Conservation (phyloP, 2,888 invertebrate genomes). For the Drosophila differens region DNA sequence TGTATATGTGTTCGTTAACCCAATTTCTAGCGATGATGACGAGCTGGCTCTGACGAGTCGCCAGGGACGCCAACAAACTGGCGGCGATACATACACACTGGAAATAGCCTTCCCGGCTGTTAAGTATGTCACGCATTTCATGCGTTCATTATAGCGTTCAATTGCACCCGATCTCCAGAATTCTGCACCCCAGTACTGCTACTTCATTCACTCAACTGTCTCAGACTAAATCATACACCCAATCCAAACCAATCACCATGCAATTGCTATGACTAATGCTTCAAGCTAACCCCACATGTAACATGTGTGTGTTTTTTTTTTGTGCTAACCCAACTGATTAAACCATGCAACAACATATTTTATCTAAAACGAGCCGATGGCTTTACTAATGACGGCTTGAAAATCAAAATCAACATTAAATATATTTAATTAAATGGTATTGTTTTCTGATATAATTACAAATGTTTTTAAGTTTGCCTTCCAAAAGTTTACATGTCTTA, state of each 20-base stretch:
- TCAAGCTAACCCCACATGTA: conserved; percentile 51
- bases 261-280: conserved; percentile 48
- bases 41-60: conserved; percentile 85
- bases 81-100: conserved; percentile 93
- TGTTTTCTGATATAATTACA: not conserved
- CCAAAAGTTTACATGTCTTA: not conserved
- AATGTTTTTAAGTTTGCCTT: not conserved
- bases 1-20: conserved; percentile 70
- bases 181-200: conserved; percentile 60
- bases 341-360: not conserved
- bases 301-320: conserved; percentile 22
- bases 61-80: conserved; percentile 93
- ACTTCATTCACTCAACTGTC: conserved; percentile 43
- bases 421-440: not conserved
- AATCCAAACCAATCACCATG: conserved; percentile 28
- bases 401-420: not conserved
- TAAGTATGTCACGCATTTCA: conserved; percentile 89
- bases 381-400: not conserved
- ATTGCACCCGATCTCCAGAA: conserved; percentile 59
- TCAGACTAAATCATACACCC: conserved; percentile 59
- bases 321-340: conserved; percentile 56
- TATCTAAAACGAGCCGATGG: not conserved
- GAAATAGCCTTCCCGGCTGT: conserved; percentile 96
- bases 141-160: conserved; percentile 39
- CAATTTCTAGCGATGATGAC: conserved; percentile 80